Conservation (phyloP, 2,888 invertebrate species). For the Myopa tessellatipennis region DNA sequence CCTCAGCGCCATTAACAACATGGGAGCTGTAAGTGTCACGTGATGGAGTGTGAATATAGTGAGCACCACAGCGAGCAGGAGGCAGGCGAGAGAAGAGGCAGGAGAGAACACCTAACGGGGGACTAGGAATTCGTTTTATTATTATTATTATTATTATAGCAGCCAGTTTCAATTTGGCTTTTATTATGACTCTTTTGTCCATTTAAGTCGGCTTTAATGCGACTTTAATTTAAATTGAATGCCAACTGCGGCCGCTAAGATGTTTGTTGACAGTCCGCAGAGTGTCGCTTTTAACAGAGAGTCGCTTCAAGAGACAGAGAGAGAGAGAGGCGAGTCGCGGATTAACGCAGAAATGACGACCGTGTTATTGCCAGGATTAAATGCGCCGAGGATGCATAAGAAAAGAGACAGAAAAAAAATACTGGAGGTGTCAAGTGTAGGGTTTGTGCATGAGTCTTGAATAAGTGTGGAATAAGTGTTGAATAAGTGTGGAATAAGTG, state of each 20-base stretch:
- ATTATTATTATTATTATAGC: conserved; percentile 9
- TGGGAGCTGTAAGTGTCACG: not conserved
- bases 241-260: not conserved
- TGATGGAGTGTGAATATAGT: not conserved
- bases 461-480: no score
- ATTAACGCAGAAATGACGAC: not conserved
- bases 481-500: no score
- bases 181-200: conserved; percentile 36
- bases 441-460: no score
- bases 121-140: not conserved
- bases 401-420: no score
- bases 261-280: not conserved
- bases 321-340: not conserved
- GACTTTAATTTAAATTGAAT: conserved; percentile 10
- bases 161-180: conserved; percentile 33
- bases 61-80: not conserved
- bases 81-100: not conserved
- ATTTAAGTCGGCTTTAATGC: conserved; percentile 33
- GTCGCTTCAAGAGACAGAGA: not conserved
- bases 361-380: not conserved
- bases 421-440: no score
- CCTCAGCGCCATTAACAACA: not conserved
- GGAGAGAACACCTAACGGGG: not conserved
- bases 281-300: not conserved
- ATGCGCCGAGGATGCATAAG: not conserved